Base-by-base conservation (phyloP, 2,888 invertebrate species). In the Monochamus alternatus region DNA sequence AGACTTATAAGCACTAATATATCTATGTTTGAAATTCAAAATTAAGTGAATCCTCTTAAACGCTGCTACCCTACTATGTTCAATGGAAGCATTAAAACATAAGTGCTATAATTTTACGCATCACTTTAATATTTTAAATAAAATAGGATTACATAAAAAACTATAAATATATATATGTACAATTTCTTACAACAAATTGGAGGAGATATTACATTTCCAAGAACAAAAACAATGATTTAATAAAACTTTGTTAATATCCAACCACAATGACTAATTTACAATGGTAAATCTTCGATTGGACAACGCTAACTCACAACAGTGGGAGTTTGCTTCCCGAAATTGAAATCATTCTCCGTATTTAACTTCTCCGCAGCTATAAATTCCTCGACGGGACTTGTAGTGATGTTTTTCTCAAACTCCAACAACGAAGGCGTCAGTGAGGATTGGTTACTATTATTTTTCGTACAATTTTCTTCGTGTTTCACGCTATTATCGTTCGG, bases 321-420 rank as follows among this genome's bases (percentile, higher is more conserved):
- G 3, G 63, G 22, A 12, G 73, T 74, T 12, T 73, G 63, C 22
- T 72, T 72, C 8, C 59, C 58, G 12, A 64, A 47, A 63, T 72
- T 76, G 30, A 78, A 32, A 9, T 77, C 75, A n/a, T 68, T 78
- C 32, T 79, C 78, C 3, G 79, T 81, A 70, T 82, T 81, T 5
- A 74, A 71, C 75, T 85, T 85, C 63, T 85, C 86, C 5, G 84
- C 85, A 22, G 81, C 81, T 7, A 84, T 82, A 75, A 84, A 84
- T 67, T 85, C 84, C 67, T 85, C 84, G 3, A 84, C 76, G 8
- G 81, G 76, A 68, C 73, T 78, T 9, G 66, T 68, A 5, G 67
- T 72, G 5, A 84, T 75, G 72, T 81, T 84, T 73, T 82, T 84
- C 67, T 83, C 83, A 62, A 84, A 82, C 58, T 85, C 83, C 8